phyloP scores from a whole-genome alignment of 2,888 invertebrate species.

The Spodoptera exigua region DNA sequence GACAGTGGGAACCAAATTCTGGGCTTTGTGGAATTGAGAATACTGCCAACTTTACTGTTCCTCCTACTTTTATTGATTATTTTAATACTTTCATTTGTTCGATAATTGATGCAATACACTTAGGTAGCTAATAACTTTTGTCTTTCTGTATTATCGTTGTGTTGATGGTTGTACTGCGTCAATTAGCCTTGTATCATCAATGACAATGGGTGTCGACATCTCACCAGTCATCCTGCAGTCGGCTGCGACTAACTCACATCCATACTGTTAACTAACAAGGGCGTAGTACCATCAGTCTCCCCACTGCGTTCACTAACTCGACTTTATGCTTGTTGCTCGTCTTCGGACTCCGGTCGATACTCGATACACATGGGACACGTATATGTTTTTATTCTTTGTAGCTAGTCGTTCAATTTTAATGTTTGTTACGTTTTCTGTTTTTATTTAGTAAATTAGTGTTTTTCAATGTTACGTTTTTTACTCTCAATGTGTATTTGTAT shows the following conservation, averaged over 20 bases:
- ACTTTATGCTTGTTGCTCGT: slow-evolving; percentile 80
- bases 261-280: slow-evolving; percentile 81
- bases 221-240: slow-evolving; percentile 64
- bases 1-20: slow-evolving; percentile 50
- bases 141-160: slow-evolving; percentile 59
- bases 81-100: slow-evolving; percentile 58
- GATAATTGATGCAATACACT: slow-evolving; percentile 71
- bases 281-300: slow-evolving; percentile 73
- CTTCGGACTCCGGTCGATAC: slow-evolving; percentile 64
- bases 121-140: slow-evolving; percentile 57
- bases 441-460: slow-evolving; percentile 9
- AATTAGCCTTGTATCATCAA: slow-evolving; percentile 70
- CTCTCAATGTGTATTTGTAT: slow-evolving; percentile 23
- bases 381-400: slow-evolving; percentile 17
- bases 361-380: slow-evolving; percentile 43
- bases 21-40: slow-evolving; percentile 40
- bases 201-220: slow-evolving; percentile 72
- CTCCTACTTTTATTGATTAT: slow-evolving; percentile 63
- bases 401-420: slow-evolving; percentile 18
- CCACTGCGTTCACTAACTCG: slow-evolving; percentile 80
- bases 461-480: slow-evolving; percentile 15
- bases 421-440: slow-evolving; percentile 6
- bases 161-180: slow-evolving; percentile 74
- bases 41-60: slow-evolving; percentile 76
- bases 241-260: slow-evolving; percentile 76